Evolutionary conservation across 1,140 invertebrate species (phyloP).

Genomic region (Leptopilina boulardi): DNA sequence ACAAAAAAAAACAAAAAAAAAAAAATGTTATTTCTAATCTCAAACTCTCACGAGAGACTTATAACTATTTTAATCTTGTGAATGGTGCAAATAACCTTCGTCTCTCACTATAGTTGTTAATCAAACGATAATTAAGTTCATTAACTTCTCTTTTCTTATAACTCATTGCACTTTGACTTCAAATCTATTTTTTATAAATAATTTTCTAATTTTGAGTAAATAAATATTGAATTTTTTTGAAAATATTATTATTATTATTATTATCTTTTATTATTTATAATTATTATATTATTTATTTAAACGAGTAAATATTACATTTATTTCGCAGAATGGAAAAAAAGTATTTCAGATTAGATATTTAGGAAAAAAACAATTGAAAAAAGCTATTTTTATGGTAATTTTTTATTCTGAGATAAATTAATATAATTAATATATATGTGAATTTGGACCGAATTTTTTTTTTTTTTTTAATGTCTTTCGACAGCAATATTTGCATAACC

Average conservation of each 20-base stretch:
- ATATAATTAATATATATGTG: neutral
- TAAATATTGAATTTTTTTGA: neutral
- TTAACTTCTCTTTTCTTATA: slow-evolving; percentile 36
- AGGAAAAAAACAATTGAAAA: no score
- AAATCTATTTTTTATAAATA: neutral
- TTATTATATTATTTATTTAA: no score
- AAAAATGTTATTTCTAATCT: neutral
- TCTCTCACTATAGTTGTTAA: slow-evolving; percentile 34
- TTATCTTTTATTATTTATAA: no score
- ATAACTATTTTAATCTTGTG: slow-evolving; percentile 3
- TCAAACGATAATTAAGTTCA: slow-evolving; percentile 41
- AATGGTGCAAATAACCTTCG: slow-evolving; percentile 43
- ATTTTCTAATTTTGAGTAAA: neutral
- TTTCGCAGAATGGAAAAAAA: no score
- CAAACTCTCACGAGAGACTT: neutral
- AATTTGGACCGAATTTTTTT: neutral
- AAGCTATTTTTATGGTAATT: no score
- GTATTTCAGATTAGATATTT: no score
- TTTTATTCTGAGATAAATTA: neutral
- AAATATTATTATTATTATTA: no score
- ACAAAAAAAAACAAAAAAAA: neutral
- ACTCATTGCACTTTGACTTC: neutral
- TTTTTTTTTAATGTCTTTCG: neutral
- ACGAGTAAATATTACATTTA: no score
- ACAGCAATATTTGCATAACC: neutral